Base-by-base conservation (phyloP, 2,888 invertebrate species). In the Athripsodes cinereus region DNA sequence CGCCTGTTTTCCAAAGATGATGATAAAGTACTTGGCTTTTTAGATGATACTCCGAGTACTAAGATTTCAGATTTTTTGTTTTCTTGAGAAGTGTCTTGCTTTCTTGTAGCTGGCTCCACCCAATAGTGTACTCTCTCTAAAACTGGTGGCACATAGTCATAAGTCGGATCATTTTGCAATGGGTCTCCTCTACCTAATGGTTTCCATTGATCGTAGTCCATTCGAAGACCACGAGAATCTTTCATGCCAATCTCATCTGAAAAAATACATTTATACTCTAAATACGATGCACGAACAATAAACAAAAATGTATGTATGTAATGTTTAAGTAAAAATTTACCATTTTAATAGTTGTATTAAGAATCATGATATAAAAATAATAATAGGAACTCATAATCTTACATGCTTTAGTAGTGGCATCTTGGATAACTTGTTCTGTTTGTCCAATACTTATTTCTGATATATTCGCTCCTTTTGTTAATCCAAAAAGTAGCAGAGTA, bases 151-250 rank as follows among this genome's bases (percentile, higher is more conserved):
- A 90, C 88, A 69, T 91, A 91, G 69, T 90, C 90, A 69, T 87
- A 90, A 1, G 91, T 91, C 8, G 91, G 91, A 69, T 91, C 90
- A 68, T 90, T 90, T 67, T 88, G 88, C 49, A 91, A 69, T 0
- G 90, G 90, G 71, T 91, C 90, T 0, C 90, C 90, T 57, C 87
- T 84, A 3, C 90, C 91, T 47, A 91, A 79, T 0, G 91, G 91
- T 63, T 87, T 88, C 91, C 90, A 91, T 71, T 90, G 89, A 66
- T 90, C 88, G 71, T 90, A 90, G 69, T 90, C 88, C 82, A 90
- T 84, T 13, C 88, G 82, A 60, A 84, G 71, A 10, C 76, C 70
- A 53, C 73, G 65, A 1, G 66, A 62, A 59, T 69, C 69, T 62
- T 70, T 69, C 31, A 59, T 52, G 49, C 61, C 59, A 47, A 57